These are phyloP conservation scores for Sander lucioperca DNA, from an alignment of 2,113 vertebrate species.

Conservation along the genomic window DNA sequence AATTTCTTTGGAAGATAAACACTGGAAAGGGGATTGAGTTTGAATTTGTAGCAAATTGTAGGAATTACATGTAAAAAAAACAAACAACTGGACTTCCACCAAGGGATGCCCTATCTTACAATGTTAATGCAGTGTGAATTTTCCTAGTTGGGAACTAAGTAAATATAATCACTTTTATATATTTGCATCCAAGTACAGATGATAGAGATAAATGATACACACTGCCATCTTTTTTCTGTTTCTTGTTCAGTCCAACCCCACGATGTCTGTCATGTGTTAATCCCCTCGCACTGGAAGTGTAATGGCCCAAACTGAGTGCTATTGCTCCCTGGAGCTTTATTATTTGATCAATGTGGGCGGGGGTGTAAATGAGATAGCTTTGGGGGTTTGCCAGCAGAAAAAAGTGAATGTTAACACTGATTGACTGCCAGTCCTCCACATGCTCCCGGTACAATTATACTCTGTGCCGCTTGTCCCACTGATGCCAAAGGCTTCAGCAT, in stretches of 20 bases:
- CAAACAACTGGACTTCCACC: too few relatives aligned
- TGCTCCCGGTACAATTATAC: constrained; percentile 6
- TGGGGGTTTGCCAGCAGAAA: constrained; percentile 24
- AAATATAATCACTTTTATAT: not conserved
- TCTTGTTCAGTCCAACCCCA: not conserved
- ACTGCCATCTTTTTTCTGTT: not conserved
- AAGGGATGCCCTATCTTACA: too few relatives aligned
- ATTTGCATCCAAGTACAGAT: not conserved
- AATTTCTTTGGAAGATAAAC: constrained; percentile 19
- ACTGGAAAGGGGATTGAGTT: not conserved
- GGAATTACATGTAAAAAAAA: not conserved
- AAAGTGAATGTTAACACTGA: constrained; percentile 33
- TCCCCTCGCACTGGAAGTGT: constrained; percentile 10
- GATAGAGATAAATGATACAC: not conserved
- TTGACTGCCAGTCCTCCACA: constrained; percentile 25
- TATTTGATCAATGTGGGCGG: constrained; percentile 29
- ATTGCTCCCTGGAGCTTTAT: constrained; percentile 21
- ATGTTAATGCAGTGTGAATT: too few relatives aligned
- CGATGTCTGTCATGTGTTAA: constrained; percentile 11
- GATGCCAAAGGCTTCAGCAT: constrained; percentile 8
- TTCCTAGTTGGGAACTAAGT: too few relatives aligned
- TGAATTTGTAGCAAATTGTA: not conserved
- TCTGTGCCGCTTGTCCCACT: constrained; percentile 18
- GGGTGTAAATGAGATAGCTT: constrained; percentile 30
- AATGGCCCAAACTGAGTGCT: not conserved